Base-by-base conservation (phyloP, 2,113 vertebrate genomes). In the Parus major region DNA sequence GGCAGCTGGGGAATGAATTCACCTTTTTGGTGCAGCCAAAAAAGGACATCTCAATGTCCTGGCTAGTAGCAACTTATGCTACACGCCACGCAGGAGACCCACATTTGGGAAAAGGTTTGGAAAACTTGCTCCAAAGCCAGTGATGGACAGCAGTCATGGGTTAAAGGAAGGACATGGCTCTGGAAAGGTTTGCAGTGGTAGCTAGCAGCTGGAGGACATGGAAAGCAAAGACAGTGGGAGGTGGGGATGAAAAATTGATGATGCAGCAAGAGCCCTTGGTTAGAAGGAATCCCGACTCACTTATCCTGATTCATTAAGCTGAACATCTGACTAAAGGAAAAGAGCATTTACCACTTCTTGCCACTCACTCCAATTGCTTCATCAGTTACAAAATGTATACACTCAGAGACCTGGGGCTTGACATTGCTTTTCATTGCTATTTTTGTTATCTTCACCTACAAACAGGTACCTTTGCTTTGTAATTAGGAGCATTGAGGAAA, bases 51-150 rank as follows among this genome's bases (percentile, higher is more conserved):
- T 10, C 1, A 3, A 39, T 61, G 8, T 90, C 63, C 36, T 91
- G 81, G 36, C 5, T 69, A 59, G n/a, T 39, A 76, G 36, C 25
- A 69, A 46, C 53, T 65, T 42, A 41, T 1, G 20, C n/a, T 73
- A 8, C 0, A 0, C 56, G 59, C 20, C 4, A 7, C 0, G 0
- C 15, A 66, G 41, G 13, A 63, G 20, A 93, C 15, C 12, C 8
- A 19, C 8, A 10, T 35, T 36, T 69, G 50, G 64, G 56, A 85
- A 78, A 5, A 44, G 46, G 19, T 41, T 75, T 81, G 55, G n/a
- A 72, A 73, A 3, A 2, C 73, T 60, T 63, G 19, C 39, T 85
- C 28, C 44, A 50, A 64, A 91, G 57, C 47, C 68, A 76, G 3
- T 10, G 65, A 91, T 59, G 72, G 57, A 64, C 15, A 68, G 57